Conservation (phyloP, 2,888 invertebrate genomes). For the Agonum fuliginosum region DNA sequence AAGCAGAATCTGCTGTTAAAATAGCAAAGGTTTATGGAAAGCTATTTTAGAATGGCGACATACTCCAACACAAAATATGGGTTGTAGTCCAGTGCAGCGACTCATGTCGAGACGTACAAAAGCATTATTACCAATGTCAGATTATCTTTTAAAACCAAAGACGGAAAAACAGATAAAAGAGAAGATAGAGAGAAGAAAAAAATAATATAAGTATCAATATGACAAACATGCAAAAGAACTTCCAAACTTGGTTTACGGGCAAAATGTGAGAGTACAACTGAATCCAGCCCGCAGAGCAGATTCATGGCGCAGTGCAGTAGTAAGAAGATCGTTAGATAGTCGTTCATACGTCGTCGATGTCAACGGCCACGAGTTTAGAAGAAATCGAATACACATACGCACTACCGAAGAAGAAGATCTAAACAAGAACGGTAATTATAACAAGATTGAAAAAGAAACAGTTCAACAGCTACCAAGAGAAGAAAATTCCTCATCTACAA, state of each 20-base stretch:
- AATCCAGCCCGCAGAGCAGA: background rate
- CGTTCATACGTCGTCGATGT: background rate
- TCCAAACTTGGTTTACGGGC: background rate
- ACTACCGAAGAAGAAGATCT: too few species aligned
- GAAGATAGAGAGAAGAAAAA: background rate
- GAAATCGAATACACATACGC: too few species aligned
- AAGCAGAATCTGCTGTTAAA: too few species aligned
- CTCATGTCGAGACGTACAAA: background rate
- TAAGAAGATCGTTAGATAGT: too few species aligned
- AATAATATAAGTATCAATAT: background rate
- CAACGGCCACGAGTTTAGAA: too few species aligned
- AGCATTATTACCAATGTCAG: background rate
- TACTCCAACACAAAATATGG: background rate
- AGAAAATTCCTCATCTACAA: too few species aligned
- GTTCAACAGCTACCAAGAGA: too few species aligned
- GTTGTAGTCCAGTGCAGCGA: background rate
- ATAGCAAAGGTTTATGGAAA: background rate
- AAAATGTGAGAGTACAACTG: background rate
- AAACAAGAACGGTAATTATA: too few species aligned
- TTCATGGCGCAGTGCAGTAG: background rate
- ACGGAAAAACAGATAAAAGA: background rate
- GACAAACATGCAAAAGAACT: background rate
- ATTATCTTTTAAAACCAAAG: background rate
- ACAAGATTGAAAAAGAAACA: too few species aligned
- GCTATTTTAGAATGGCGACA: background rate